These are phyloP conservation scores for Drosophila incognita DNA, from an alignment of 2,888 invertebrate genomes.

Conservation along the genomic window DNA sequence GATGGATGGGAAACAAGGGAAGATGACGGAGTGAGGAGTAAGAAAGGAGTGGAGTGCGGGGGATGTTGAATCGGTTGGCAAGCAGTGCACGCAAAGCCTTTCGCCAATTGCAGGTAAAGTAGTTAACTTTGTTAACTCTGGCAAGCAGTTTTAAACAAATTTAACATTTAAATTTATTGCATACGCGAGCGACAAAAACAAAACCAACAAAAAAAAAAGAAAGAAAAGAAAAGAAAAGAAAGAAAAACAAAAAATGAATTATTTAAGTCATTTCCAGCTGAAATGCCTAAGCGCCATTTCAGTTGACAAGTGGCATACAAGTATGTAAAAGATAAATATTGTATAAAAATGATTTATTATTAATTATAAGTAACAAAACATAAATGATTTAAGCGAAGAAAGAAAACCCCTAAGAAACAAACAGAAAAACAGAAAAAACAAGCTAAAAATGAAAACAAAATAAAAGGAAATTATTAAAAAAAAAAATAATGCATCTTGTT, in stretches of 20 bases:
- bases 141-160: slow-evolving; percentile 74
- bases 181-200: slow-evolving; percentile 49
- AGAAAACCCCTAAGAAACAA: slow-evolving; percentile 55
- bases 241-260: slow-evolving; percentile 34
- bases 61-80: slow-evolving; percentile 36
- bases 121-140: slow-evolving; percentile 74
- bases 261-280: slow-evolving; percentile 69
- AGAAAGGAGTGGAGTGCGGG: slow-evolving; percentile 21
- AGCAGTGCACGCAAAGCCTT: slow-evolving; percentile 70
- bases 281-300: slow-evolving; percentile 58
- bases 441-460: slow-evolving; percentile 74
- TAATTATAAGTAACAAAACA: slow-evolving; percentile 68
- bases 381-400: slow-evolving; percentile 66
- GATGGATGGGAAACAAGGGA: slow-evolving; percentile 9
- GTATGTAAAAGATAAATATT: slow-evolving; percentile 72
- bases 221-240: slow-evolving; percentile 1
- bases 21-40: background rate
- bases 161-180: slow-evolving; percentile 65
- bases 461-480: slow-evolving; percentile 77
- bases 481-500: background rate
- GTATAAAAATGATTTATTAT: slow-evolving; percentile 81
- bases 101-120: slow-evolving; percentile 70
- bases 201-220: slow-evolving; percentile 3
- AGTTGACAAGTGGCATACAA: slow-evolving; percentile 61
- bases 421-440: slow-evolving; percentile 56